phyloP scores from a whole-genome alignment of 2,113 vertebrate species.

The Actenoides hombroni region DNA sequence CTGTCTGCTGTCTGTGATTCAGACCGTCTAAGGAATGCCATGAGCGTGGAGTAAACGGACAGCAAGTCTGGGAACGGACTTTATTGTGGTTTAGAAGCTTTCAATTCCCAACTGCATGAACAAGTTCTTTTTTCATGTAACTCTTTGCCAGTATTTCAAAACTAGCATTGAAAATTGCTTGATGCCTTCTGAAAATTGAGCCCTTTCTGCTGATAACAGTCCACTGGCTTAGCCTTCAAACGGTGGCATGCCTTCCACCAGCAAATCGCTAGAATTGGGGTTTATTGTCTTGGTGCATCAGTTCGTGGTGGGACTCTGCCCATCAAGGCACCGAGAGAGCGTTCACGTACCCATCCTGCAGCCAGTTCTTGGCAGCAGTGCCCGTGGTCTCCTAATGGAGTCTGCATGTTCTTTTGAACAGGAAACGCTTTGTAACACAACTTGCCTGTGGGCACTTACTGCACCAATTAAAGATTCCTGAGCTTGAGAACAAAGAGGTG shows the following conservation, averaged over 20 bases:
- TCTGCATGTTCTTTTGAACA: constrained; percentile 50
- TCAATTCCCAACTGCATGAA: constrained; percentile 61
- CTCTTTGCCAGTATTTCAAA: constrained; percentile 54
- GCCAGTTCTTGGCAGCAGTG: background rate
- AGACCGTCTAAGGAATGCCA: constrained; percentile 62
- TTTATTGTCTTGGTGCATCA: background rate
- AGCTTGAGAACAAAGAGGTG: constrained; percentile 57
- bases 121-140: constrained; percentile 53
- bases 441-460: constrained; percentile 54
- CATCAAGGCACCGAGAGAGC: background rate
- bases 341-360: background rate
- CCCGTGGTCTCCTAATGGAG: constrained; percentile 22
- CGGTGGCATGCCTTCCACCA: background rate
- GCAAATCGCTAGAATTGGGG: fast-evolving
- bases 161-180: background rate
- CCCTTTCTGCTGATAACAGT: background rate
- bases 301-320: background rate
- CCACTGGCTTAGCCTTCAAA: background rate
- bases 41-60: constrained; percentile 43
- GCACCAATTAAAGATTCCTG: constrained; percentile 53
- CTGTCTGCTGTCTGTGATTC: constrained; percentile 56
- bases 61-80: constrained; percentile 62
- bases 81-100: constrained; percentile 72
- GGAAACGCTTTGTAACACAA: constrained; percentile 58
- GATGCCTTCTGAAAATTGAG: background rate